Evolutionary conservation across 2,888 invertebrate species (phyloP).

Genomic region (Nipponacmea schrenckii): DNA sequence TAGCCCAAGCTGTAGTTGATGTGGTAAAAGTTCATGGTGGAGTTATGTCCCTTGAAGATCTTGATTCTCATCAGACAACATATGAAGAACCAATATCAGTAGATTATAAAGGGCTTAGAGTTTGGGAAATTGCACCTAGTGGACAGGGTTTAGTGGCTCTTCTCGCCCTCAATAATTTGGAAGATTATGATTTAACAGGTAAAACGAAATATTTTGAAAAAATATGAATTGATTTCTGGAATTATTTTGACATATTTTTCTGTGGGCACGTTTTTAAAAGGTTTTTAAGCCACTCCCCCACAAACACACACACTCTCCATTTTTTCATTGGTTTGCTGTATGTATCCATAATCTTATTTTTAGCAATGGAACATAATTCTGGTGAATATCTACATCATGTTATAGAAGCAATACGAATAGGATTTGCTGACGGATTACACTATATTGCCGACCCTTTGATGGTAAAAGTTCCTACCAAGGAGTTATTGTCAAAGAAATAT

Average conservation of each 20-base stretch:
- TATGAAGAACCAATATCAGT: conserved; percentile 56
- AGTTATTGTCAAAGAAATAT: conserved; percentile 63
- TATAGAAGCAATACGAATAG: conserved; percentile 65
- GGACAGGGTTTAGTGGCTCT: conserved; percentile 68
- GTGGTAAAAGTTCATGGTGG: conserved; percentile 60
- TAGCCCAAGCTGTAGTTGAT: conserved; percentile 57
- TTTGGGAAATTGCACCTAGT: conserved; percentile 68
- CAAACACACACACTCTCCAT: too few relatives aligned
- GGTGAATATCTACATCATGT: conserved; percentile 66
- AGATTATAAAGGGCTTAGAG: conserved; percentile 55
- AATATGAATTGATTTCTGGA: background rate
- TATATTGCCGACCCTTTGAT: conserved; percentile 64
- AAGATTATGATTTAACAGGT: conserved; percentile 63
- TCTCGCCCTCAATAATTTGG: conserved; percentile 65
- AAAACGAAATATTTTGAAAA: conserved; percentile 15
- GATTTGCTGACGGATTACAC: conserved; percentile 64
- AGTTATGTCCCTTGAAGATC: conserved; percentile 59
- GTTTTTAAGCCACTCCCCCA: too few relatives aligned
- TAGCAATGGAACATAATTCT: conserved; percentile 58
- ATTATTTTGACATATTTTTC: too few relatives aligned
- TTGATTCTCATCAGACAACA: conserved; percentile 51
- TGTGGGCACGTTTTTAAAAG: too few relatives aligned
- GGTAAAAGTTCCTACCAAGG: conserved; percentile 52
- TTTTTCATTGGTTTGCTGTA: too few relatives aligned
- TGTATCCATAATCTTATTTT: too few relatives aligned